Base-by-base conservation (phyloP, 2,888 invertebrate genomes). In the Limnephilus auricula region DNA sequence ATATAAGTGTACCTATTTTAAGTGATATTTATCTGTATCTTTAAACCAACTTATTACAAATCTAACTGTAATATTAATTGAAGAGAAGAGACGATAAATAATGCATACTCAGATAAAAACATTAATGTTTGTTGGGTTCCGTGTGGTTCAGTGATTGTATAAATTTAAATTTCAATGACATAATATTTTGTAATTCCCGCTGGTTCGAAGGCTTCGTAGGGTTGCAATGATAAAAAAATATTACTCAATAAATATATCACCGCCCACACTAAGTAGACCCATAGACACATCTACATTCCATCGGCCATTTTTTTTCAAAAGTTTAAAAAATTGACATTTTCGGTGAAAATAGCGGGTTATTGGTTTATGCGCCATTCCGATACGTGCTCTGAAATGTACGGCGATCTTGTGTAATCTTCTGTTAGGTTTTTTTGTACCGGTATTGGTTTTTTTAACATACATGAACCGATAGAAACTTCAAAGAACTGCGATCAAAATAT, bases 111-210 rank as follows among this genome's bases (percentile, higher is more conserved):
- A 10, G 15, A 2, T 12, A 18, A 82, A 82, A 32, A 82, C 18
- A 82, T 82, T 32, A 82, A 32, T 82, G 34, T 34, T 6, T 25
- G 6, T 15, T 34, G 25, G 25, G 40, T 34, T 34, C 34, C 2
- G 4, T 34, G 34, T 4, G 15, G 18, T 34, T 82, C 32, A 32
- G 15, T 82, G 32, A 82, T 9, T 15, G 31, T 34, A 25, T 2
- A 32, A 82, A 82, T 82, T 80, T 15, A 18, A 31, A 31, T 30
- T 82, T 32, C 34, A 80, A 80, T 18, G 82, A 34, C 31, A 34
- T 9, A 34, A 25, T 25, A 82, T 82, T 82, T 82, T 34, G 82
- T 82, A 82, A 34, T 82, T 82, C 82, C 82, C 82, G 82, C 82
- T 12, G 18, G 4, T 34, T 34, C 3, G 25, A 2, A 32, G 82